Conservation (phyloP, 2,113 vertebrate species). For the Hepsetus odoe region DNA sequence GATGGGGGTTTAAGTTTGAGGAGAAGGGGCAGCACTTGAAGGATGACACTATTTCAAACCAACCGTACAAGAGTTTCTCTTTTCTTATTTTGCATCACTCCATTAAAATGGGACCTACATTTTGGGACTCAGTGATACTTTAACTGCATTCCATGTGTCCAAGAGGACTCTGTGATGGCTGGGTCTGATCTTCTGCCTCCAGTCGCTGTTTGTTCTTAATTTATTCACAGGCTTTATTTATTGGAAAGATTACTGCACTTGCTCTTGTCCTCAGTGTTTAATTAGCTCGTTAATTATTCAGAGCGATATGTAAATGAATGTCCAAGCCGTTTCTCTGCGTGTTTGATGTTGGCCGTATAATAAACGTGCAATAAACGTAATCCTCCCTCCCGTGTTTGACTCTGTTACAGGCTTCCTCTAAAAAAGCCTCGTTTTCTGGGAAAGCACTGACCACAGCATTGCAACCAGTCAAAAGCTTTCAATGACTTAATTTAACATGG, state of each 20-base stretch:
- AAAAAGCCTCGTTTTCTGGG: too few relatives aligned
- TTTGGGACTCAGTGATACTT: not conserved
- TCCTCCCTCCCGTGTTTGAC: not conserved
- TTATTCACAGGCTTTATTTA: constrained; percentile 57
- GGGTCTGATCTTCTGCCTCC: too few relatives aligned
- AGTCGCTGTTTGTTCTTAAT: constrained; percentile 6
- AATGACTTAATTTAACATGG: too few relatives aligned
- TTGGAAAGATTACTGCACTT: constrained; percentile 51
- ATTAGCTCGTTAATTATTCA: constrained; percentile 55
- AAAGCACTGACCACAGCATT: too few relatives aligned
- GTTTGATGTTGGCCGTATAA: constrained; percentile 54
- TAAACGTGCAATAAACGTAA: constrained; percentile 69
- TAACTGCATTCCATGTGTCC: not conserved
- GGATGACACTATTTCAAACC: not conserved
- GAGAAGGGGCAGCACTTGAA: not conserved
- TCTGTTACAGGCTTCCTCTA: too few relatives aligned
- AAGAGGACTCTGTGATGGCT: not conserved
- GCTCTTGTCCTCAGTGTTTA: constrained; percentile 29
- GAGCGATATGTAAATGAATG: constrained; percentile 65
- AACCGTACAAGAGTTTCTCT: not conserved
- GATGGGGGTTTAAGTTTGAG: too few relatives aligned
- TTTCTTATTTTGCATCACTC: not conserved
- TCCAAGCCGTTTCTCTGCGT: constrained; percentile 49
- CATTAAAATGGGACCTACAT: not conserved
- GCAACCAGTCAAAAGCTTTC: too few relatives aligned